Base-by-base conservation (phyloP, 2,888 invertebrate genomes). In the Drosophila melanosoma region DNA sequence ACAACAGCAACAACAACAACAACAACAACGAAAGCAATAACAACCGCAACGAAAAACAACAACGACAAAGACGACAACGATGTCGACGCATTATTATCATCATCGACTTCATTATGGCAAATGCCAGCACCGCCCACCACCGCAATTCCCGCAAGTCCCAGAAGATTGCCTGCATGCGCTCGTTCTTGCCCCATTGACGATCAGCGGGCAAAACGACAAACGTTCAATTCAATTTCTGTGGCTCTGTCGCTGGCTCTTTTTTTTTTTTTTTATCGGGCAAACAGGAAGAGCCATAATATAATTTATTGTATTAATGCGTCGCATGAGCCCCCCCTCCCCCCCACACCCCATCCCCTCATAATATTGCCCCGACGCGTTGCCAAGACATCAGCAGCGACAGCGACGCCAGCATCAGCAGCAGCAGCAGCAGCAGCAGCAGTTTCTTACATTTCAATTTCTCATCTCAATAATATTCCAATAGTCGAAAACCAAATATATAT, bases 211-310 rank as follows among this genome's bases (percentile, higher is more conserved):
- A 76, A 71, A 54, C 78, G 79, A 74, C 79, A 76, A 79, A 76
- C 70, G 77, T 79, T 79, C 79, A 79, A 80, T 79, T 80, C 79
- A 79, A 79, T 79, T 80, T 71, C 73, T 73, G 65, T 49, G 49
- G 51, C 74, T 66, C 74, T 59, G 70, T 56, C 60, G 69, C 62
- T 67, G 42, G 65, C 56, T 76, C 83, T 74, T 85, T 29, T 29
- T 26, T 26, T 26, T 26, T 26, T 26, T 29, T 29, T 26, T 88
- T 89, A 87, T 83, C 84, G 87, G 79, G 80, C 80, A 86, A 87
- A 87, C 87, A 87, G 87, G 87, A 87, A 87, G 87, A 87, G 83
- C 83, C 79, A 89, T 89, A 87, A 87, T 87, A 87, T 87, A 89
- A 89, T 87, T 87, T 87, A 87, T 87, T 87, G 87, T 87, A 87